Percentiles rank a stretch among this genome's conserved stretches.
Conservation (phyloP, 2,888 invertebrate genomes). For the Dicranocentrus wangi region DNA sequence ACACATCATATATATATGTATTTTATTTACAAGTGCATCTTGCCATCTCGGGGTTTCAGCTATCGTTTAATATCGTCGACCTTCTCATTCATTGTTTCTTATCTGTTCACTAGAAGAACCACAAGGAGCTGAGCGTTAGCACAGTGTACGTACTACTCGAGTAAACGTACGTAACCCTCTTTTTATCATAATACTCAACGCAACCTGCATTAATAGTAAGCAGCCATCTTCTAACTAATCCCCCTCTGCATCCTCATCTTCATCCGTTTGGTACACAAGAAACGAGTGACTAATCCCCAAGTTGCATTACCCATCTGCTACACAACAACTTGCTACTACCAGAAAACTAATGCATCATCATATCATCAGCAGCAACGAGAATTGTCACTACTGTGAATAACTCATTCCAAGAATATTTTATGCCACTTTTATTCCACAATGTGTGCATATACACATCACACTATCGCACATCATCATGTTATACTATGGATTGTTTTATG, state of each 20-base stretch:
- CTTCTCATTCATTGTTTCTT: conserved; percentile 11
- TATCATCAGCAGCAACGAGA: not conserved
- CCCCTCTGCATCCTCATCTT: conserved; percentile 2
- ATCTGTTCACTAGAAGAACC: not conserved
- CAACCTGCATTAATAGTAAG: conserved; percentile 14
- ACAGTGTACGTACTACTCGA: not conserved
- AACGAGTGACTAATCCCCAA: conserved; percentile 3
- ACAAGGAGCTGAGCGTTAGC: not conserved
- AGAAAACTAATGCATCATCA: not conserved
- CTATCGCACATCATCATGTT: no score
- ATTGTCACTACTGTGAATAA: no score
- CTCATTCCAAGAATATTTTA: no score
- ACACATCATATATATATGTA: no score
- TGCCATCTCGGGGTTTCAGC: no score
- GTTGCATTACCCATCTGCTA: not conserved
- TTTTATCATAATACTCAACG: not conserved
- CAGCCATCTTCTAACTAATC: not conserved
- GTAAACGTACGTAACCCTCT: not conserved
- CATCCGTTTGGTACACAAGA: not conserved
- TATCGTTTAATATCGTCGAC: conserved; percentile 1
- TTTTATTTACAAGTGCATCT: no score
- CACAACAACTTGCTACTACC: no score
- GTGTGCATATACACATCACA: no score
- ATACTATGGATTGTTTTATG: no score
- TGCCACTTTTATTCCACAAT: no score